Conservation (phyloP, 2,888 invertebrate species). For the Ichneumon xanthorius region DNA sequence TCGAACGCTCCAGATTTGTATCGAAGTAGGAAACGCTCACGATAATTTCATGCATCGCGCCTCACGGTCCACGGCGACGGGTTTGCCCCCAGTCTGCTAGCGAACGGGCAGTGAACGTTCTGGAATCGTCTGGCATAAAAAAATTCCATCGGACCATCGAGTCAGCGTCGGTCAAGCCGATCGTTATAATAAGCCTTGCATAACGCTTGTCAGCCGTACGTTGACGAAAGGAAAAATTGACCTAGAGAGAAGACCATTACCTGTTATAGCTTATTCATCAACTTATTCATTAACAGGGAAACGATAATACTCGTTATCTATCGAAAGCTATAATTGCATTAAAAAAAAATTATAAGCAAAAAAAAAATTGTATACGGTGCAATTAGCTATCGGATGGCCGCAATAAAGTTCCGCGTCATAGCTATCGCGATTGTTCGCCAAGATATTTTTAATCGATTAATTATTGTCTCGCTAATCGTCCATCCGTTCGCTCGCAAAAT, state of each 20-base stretch:
- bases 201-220: not conserved
- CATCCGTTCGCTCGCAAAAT: not conserved
- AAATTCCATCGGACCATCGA: not conserved
- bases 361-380: not conserved
- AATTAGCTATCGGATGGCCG: not conserved
- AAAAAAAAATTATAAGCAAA: not conserved
- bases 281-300: not conserved
- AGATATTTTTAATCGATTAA: not conserved
- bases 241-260: not conserved
- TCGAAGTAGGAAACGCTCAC: not conserved
- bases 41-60: not conserved
- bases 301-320: not conserved
- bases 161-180: not conserved
- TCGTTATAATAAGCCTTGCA: conserved; percentile 5
- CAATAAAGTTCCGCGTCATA: not conserved
- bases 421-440: not conserved
- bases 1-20: not conserved
- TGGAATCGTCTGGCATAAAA: conserved; percentile 24
- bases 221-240: not conserved
- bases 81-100: not conserved
- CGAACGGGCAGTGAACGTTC: conserved; percentile 47
- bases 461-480: not conserved
- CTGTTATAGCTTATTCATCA: not conserved
- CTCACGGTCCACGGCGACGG: not conserved
- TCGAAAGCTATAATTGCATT: not conserved